A percentile compares a stretch with the other conserved stretches of the same genome.
phyloP scores from a whole-genome alignment of 2,797 vertebrate species.

The Lagorchestes hirsutus region DNA sequence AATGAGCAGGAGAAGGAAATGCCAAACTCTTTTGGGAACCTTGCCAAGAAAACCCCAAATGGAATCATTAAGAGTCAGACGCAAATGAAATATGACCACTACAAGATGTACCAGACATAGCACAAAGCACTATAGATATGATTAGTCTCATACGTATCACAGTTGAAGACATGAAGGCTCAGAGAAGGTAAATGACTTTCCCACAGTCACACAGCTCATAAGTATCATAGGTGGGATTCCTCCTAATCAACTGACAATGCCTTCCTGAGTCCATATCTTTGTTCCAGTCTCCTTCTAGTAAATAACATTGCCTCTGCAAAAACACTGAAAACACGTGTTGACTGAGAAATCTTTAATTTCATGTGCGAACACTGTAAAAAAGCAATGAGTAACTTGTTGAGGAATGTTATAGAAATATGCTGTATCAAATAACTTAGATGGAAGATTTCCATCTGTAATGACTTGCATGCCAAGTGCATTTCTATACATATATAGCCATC shows the following conservation, averaged over 20 bases:
- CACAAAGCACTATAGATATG: not conserved
- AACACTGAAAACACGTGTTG: not conserved
- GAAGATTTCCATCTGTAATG: not conserved
- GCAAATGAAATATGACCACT: not conserved
- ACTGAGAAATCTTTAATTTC: not conserved
- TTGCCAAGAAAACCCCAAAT: not conserved
- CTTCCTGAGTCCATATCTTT: not conserved
- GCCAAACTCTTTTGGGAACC: not conserved
- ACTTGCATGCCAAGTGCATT: not conserved
- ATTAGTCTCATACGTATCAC: not conserved
- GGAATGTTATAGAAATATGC: not conserved
- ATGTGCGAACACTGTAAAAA: not conserved
- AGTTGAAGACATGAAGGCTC: not conserved
- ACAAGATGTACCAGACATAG: not conserved
- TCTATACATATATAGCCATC: not conserved
- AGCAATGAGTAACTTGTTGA: not conserved
- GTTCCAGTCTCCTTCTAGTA: not conserved
- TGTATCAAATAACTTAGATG: not conserved
- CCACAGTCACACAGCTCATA: not conserved
- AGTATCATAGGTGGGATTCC: not conserved
- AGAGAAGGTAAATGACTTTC: not conserved
- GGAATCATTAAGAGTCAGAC: not conserved
- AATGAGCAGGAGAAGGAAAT: not conserved
- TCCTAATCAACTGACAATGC: too few species aligned
- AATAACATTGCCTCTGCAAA: not conserved